Evolutionary conservation across 2,888 invertebrate species (phyloP).

Genomic region (Oegoconia quadripuncta): DNA sequence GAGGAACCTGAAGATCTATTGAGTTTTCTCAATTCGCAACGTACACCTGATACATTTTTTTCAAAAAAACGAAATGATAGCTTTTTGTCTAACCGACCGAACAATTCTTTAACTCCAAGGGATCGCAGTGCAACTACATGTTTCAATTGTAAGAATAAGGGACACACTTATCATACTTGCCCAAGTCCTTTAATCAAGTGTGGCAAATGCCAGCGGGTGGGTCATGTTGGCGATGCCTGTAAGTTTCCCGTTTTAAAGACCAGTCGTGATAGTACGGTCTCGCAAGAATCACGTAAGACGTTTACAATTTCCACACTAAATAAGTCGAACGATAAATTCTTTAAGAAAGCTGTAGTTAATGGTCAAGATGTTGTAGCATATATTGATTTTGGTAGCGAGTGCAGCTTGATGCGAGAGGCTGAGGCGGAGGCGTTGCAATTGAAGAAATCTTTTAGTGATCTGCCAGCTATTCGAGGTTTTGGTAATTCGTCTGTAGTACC

Average conservation of each 20-base stretch:
- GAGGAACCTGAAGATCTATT: constrained; percentile 20
- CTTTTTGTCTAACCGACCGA: not conserved
- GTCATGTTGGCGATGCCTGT: constrained; percentile 7
- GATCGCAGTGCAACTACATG: constrained; percentile 1
- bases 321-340: constrained; percentile 14
- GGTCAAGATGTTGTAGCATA: constrained; percentile 7
- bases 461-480: constrained; percentile 20
- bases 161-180: constrained; percentile 10
- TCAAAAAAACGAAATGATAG: not conserved
- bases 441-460: constrained; percentile 1
- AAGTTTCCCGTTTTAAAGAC: constrained; percentile 2
- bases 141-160: constrained; percentile 12
- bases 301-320: constrained; percentile 2
- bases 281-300: constrained; percentile 6
- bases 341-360: constrained; percentile 10
- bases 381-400: constrained; percentile 20
- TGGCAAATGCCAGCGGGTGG: constrained; percentile 10
- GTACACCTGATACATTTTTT: not conserved
- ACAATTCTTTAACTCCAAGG: not conserved
- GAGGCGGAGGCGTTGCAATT: constrained; percentile 11
- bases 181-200: constrained; percentile 6
- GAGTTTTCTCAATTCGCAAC: constrained; percentile 13
- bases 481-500: constrained; percentile 16
- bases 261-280: too few relatives aligned
- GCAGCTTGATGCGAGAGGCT: constrained; percentile 12